Evolutionary conservation across 1,140 invertebrate genomes (phyloP), one percentile per base, ranked within the genome.

Genomic region (Myzus persicae): DNA sequence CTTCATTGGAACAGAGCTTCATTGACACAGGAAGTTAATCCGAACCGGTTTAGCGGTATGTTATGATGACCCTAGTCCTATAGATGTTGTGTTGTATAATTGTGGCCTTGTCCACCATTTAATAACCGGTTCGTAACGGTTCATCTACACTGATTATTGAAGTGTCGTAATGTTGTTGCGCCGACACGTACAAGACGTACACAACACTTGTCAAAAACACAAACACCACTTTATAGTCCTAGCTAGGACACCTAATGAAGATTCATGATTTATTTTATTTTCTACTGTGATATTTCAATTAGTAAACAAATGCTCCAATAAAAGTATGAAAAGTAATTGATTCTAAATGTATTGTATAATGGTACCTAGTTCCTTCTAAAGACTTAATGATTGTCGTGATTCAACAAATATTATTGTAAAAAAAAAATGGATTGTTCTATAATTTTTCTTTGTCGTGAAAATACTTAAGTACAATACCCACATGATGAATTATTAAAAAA

Each of bases 51-150:
- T 48, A 93, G 76, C 76, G 44, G 81, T 93, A 93, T 51, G 38
- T 93, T 46, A 85, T 93, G 91, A 93, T 93, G 91, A 93, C 91
- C 91, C 91, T 85, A 85, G 88, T 59, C 88, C 9, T 44, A 7
- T 76, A n/a, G 59, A 76, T n/a, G 88, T 40, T 38, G 81, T 93
- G 40, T 93, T 93, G 91, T 85, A 93, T 93, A 93, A 93, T 81
- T 84, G 91, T 93, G 91, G 36, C 91, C 91, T 93, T 93, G 91
- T 93, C 48, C 44, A 93, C 36, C 81, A 54, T 93, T 85, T 85
- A 85, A 93, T 42, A 93, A 93, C 91, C 91, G 91, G 91, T 93
- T 93, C 46, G 91, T 93, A 93, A 93, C 91, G 91, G 91, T 93
- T 85, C 91, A 93, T 93, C 81, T 54, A n/a, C 46, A 46, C 46